A percentile compares a stretch with the other conserved stretches of the same genome.
Conservation (phyloP, 2,888 invertebrate genomes). For the Mongoloraphidia duomilia region DNA sequence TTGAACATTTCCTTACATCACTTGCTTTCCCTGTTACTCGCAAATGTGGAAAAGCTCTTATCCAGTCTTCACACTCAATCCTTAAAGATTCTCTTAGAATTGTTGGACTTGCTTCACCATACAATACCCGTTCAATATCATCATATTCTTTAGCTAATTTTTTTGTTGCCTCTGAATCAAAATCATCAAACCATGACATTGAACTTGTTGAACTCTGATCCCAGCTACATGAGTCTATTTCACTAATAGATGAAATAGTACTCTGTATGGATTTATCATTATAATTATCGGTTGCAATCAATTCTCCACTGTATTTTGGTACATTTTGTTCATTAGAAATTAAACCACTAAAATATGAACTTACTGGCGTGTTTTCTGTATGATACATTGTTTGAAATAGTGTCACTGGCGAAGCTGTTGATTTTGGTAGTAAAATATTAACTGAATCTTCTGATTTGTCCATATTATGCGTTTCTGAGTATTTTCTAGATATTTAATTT, state of each 20-base stretch:
- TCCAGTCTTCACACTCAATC: constrained; percentile 45
- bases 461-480: neutral
- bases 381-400: neutral
- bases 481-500: neutral
- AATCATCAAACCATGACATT: constrained; percentile 35
- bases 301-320: neutral
- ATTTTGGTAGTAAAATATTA: neutral
- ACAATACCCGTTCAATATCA: constrained; percentile 39
- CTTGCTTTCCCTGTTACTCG: constrained; percentile 26
- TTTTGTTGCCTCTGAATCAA: constrained; percentile 37
- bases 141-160: constrained; percentile 39
- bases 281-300: neutral
- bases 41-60: constrained; percentile 39
- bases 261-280: neutral
- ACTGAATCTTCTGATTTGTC: neutral
- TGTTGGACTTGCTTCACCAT: constrained; percentile 37
- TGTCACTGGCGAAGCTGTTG: neutral
- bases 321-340: neutral
- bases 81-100: constrained; percentile 33
- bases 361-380: neutral
- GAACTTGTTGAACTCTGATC: constrained; percentile 23
- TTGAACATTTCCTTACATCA: neutral
- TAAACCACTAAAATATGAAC: neutral
- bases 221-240: constrained; percentile 4
- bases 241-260: constrained; percentile 3